Conservation (phyloP, 2,113 vertebrate species). For the human (Homo sapiens) region DNA sequence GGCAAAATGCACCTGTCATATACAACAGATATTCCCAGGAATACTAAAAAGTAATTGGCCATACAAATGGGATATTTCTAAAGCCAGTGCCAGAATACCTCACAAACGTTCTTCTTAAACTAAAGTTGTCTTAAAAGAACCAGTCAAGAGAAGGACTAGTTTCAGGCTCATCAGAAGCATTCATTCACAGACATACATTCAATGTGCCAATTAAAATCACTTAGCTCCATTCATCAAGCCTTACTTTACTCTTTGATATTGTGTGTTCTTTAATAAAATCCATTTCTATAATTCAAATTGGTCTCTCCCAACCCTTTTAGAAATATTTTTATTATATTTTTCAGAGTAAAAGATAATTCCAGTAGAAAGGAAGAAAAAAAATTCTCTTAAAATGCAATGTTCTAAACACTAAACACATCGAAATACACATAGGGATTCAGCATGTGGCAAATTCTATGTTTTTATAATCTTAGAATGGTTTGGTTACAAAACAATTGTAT, state of each 20-base stretch:
- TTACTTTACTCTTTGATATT: not conserved
- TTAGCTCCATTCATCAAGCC: not conserved
- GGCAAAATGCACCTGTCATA: not conserved
- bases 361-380: not conserved
- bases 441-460: not conserved
- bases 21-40: not conserved
- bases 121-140: not conserved
- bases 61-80: not conserved
- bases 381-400: not conserved
- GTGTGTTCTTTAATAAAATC: not conserved
- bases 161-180: not conserved
- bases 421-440: not conserved
- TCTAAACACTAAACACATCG: conserved; percentile 1
- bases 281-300: not conserved
- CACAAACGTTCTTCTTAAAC: not conserved
- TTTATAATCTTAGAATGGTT: not conserved
- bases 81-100: not conserved
- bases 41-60: not conserved
- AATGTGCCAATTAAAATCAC: not conserved
- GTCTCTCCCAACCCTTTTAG: not conserved
- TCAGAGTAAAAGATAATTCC: conserved; percentile 11
- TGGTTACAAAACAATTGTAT: not conserved
- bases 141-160: not conserved
- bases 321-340: not conserved
- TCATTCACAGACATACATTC: not conserved